These are phyloP conservation scores for Alectura lathami DNA, from an alignment of 2,113 vertebrate species.

Conservation along the genomic window DNA sequence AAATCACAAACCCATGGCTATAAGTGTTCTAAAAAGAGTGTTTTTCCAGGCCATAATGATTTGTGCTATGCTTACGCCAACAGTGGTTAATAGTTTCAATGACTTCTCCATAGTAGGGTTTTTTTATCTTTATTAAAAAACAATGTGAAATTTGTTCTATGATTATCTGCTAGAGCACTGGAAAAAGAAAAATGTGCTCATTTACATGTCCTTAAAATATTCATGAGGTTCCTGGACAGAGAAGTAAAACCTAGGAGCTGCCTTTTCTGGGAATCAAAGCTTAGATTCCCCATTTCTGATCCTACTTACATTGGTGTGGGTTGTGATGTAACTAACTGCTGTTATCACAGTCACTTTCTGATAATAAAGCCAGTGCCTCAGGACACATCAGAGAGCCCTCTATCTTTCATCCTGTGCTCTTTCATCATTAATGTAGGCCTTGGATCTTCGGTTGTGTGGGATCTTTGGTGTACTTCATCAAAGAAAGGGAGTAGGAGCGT, in stretches of 20 bases:
- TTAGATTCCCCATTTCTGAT: background rate
- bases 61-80: background rate
- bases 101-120: fast-evolving
- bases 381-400: background rate
- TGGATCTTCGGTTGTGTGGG: background rate
- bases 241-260: background rate
- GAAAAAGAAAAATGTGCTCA: background rate
- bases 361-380: background rate
- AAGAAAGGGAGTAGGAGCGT: background rate
- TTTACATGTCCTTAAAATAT: background rate
- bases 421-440: background rate
- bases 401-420: background rate
- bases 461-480: background rate
- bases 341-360: background rate
- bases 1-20: background rate
- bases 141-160: background rate
- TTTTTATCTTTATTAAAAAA: background rate
- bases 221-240: background rate
- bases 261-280: background rate
- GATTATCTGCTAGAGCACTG: background rate
- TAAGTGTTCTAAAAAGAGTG: background rate
- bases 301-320: background rate
- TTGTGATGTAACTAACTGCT: background rate
- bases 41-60: background rate
- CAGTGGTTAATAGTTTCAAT: background rate